A percentile compares a stretch with the other conserved stretches of the same genome.
phyloP scores from a whole-genome alignment of 2,888 invertebrate species.

The Ornithoptera priamus region DNA sequence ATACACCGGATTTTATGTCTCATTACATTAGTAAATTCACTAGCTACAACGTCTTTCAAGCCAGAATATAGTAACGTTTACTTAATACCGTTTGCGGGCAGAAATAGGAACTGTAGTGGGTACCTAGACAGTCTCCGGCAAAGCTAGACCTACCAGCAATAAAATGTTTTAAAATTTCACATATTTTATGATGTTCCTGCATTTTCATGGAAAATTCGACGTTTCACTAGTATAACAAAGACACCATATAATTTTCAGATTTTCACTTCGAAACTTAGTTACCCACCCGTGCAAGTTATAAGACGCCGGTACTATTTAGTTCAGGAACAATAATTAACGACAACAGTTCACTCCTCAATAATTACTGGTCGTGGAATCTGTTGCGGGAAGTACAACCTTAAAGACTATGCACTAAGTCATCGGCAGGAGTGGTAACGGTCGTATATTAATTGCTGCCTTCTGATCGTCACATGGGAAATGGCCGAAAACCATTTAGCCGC shows the following conservation, averaged over 20 bases:
- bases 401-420: conserved; percentile 37
- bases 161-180: neutral
- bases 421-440: conserved; percentile 32
- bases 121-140: too few relatives aligned
- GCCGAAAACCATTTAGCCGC: conserved; percentile 70
- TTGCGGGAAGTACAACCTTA: conserved; percentile 39
- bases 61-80: too few relatives aligned
- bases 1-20: too few relatives aligned
- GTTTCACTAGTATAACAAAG: neutral
- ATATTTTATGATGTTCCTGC: neutral
- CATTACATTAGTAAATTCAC: too few relatives aligned
- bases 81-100: too few relatives aligned
- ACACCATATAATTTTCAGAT: conserved; percentile 42
- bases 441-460: conserved; percentile 52
- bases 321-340: conserved; percentile 65
- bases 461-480: conserved; percentile 65
- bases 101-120: too few relatives aligned
- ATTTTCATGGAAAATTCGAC: neutral
- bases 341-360: conserved; percentile 69
- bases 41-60: too few relatives aligned
- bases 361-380: conserved; percentile 47
- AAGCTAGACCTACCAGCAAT: too few relatives aligned
- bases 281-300: conserved; percentile 33
- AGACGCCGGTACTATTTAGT: conserved; percentile 36
- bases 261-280: conserved; percentile 39